phyloP scores from a whole-genome alignment of 2,113 vertebrate species.

The Calypte anna region DNA sequence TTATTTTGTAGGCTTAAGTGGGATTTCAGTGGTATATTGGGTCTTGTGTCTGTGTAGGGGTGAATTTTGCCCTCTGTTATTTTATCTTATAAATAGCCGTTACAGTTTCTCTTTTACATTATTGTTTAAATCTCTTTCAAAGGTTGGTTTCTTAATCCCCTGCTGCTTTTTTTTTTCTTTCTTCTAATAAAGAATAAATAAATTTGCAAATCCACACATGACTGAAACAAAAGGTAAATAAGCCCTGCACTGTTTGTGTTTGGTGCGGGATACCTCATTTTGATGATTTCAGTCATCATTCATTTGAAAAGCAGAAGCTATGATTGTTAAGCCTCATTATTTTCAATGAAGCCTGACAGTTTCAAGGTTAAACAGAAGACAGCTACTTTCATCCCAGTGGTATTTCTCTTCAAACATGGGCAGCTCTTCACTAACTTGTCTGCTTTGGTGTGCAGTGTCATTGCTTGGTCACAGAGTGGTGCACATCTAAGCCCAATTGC shows the following conservation, averaged over 20 bases:
- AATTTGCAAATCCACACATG: not conserved
- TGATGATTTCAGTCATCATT: slow-evolving; percentile 65
- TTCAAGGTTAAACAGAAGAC: slow-evolving; percentile 75
- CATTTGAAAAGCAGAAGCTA: slow-evolving; percentile 60
- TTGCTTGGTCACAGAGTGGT: slow-evolving; percentile 49
- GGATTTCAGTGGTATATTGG: slow-evolving; percentile 55
- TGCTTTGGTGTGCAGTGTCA: slow-evolving; percentile 19
- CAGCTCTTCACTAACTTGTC: not conserved
- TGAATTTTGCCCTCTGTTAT: slow-evolving; percentile 38
- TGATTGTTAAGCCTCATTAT: slow-evolving; percentile 74
- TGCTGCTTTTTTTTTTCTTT: not conserved
- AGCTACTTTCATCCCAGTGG: slow-evolving; percentile 73
- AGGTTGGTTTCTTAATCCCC: not conserved
- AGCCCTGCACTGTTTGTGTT: not conserved
- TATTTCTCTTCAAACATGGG: slow-evolving; percentile 65
- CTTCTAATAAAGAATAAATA: slow-evolving; percentile 34
- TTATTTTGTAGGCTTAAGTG: slow-evolving; percentile 63
- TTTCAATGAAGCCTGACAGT: slow-evolving; percentile 75
- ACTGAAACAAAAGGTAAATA: slow-evolving; percentile 57
- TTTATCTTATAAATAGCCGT: slow-evolving; percentile 33
- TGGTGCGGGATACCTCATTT: slow-evolving; percentile 53
- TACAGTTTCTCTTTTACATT: slow-evolving; percentile 20
- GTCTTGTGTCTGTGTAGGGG: slow-evolving; percentile 32
- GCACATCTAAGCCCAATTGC: not conserved
- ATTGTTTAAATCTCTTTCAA: slow-evolving; percentile 24